A percentile compares a stretch with the other conserved stretches of the same genome.
Evolutionary conservation across 2,113 vertebrate species (phyloP).

Genomic region (Pristiophorus japonicus): DNA sequence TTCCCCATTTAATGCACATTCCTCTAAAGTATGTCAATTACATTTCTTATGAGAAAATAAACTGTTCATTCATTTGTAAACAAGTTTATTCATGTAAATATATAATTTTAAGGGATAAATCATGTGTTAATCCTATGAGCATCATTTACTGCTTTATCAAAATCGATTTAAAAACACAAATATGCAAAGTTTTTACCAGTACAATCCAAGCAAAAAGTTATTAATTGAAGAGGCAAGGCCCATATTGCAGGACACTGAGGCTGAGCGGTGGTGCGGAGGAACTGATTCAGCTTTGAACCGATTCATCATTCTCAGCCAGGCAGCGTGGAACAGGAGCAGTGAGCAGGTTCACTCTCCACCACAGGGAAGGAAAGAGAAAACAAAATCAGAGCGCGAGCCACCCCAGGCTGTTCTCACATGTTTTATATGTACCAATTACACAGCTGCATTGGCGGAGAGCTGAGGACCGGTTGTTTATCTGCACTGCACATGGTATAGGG

Average conservation of each 20-base stretch:
- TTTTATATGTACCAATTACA: background rate
- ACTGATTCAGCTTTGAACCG: background rate
- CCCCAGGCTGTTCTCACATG: too few relatives aligned
- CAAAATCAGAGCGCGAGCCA: background rate
- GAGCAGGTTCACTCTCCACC: background rate
- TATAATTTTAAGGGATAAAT: background rate
- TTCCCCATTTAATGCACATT: background rate
- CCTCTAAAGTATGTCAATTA: background rate
- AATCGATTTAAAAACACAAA: too few relatives aligned
- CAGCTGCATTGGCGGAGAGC: background rate
- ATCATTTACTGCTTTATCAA: background rate
- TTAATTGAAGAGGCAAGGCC: too few relatives aligned
- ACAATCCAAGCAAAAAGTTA: background rate
- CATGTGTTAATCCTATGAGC: background rate
- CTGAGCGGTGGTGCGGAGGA: background rate
- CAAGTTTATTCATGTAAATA: background rate
- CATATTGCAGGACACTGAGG: too few relatives aligned
- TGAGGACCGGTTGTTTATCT: background rate
- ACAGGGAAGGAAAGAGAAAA: background rate
- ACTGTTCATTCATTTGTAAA: background rate
- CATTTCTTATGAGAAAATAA: background rate
- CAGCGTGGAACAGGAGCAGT: background rate
- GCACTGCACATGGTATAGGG: background rate
- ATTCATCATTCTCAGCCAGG: background rate
- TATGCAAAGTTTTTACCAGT: background rate